phyloP scores from a whole-genome alignment of 2,797 vertebrate species.

The Falco berigora region DNA sequence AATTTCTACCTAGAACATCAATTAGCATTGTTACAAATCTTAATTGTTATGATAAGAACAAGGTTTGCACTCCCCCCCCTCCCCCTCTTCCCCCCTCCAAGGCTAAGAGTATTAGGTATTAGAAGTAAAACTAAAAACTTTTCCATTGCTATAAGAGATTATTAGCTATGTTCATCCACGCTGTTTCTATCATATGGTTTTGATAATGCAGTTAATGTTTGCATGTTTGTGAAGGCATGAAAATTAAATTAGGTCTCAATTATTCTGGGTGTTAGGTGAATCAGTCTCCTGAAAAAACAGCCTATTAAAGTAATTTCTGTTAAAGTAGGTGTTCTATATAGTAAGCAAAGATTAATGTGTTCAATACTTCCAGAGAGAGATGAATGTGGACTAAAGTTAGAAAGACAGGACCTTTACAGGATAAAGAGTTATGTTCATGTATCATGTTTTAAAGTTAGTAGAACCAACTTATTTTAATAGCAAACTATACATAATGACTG shows the following conservation, averaged over 20 bases:
- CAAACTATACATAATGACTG: neutral
- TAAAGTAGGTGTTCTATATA: neutral
- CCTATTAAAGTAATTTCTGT: neutral
- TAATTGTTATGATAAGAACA: neutral
- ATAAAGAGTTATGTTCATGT: neutral
- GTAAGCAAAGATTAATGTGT: neutral
- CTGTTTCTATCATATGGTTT: neutral
- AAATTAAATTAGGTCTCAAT: neutral
- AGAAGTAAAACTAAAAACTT: neutral
- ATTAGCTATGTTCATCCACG: neutral
- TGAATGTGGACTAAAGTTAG: neutral
- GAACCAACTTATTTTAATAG: neutral
- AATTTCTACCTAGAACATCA: neutral
- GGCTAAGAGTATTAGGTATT: neutral
- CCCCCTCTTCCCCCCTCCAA: no score
- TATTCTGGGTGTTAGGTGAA: neutral
- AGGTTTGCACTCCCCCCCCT: accelerated
- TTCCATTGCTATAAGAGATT: neutral
- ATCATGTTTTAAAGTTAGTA: neutral
- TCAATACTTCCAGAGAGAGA: neutral
- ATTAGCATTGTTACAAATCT: neutral
- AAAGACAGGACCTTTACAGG: neutral
- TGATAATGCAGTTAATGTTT: neutral
- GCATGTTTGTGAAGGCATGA: neutral
- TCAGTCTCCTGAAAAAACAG: neutral